Evolutionary conservation across 1,140 invertebrate genomes (phyloP).

Genomic region (Aphelinus certus): DNA sequence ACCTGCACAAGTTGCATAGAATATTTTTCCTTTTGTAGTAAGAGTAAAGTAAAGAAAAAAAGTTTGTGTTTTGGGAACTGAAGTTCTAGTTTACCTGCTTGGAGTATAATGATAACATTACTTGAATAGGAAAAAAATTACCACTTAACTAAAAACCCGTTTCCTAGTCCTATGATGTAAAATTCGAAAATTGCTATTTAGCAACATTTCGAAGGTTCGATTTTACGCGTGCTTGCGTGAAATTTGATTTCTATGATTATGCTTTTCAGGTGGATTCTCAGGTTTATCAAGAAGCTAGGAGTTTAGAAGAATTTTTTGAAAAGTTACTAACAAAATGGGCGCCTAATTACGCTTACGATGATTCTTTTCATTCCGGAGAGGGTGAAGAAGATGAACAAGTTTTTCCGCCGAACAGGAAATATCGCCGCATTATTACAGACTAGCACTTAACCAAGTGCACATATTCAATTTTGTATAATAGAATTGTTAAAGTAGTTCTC

Average conservation of each 20-base stretch:
- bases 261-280: constrained; percentile 78
- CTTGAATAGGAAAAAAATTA: background rate
- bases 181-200: constrained; percentile 9
- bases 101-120: no score
- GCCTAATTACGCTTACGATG: constrained; percentile 75
- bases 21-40: no score
- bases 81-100: no score
- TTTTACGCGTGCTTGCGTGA: background rate
- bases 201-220: no score
- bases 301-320: constrained; percentile 86
- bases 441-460: constrained; percentile 47
- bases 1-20: no score
- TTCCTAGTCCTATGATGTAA: constrained; percentile 20
- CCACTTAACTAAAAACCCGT: background rate
- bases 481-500: constrained; percentile 34
- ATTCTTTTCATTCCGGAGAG: constrained; percentile 59
- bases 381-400: constrained; percentile 63
- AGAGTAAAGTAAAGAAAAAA: no score
- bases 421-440: constrained; percentile 67
- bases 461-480: constrained; percentile 31
- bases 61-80: no score
- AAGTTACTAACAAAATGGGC: constrained; percentile 83
- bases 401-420: constrained; percentile 69
- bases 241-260: constrained; percentile 12
- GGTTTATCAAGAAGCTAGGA: constrained; percentile 84